Base-by-base conservation (phyloP, 2,113 vertebrate genomes). In the Panthera tigris region DNA sequence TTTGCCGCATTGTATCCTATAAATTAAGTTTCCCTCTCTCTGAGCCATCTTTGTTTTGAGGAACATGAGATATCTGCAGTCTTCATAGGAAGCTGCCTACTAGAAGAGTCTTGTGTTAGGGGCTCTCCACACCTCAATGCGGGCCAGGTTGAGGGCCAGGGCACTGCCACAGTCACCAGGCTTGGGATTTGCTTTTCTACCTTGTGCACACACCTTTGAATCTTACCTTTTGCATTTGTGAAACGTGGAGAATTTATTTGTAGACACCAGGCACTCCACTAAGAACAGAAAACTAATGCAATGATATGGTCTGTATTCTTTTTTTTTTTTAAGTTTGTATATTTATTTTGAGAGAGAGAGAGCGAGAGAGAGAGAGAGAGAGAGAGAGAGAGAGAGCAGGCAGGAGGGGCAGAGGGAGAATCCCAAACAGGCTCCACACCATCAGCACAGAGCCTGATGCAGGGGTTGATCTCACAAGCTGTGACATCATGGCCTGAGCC, bases 11-110 rank as follows among this genome's bases (percentile, higher is more conserved):
- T 27, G 9, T n/a, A 39, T 76, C 33, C 50, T 27, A 15, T 68
- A 63, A 90, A 84, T 76, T 41, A 74, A 13, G 33, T 29, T 87
- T 87, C 41, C 66, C n/a, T 87, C 25, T 84, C 66, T 92, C 27
- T 86, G 27, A 95, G 15, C 13, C 16, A 41, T 9, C 31, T 93
- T 91, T 83, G 52, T 15, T 79, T 96, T 61, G 76, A 92, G n/a
- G 45, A 88, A 50, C 2, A n/a, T 14, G 27, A 84, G 25, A 69
- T 66, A 18, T 79, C 31, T 66, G 7, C 2, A 88, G 36, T 88
- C 31, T 89, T 81, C 4, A 4, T 11, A 31, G 66, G 29, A 41
- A 93, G 7, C 10, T 31, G 45, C 21, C 18, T n/a, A 41, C 36
- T 1, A 31, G 41, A 25, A 80, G 29, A 50, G 5, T 31, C 25